Conservation (phyloP, 2,113 vertebrate genomes). For the Chinchilla lanigera region DNA sequence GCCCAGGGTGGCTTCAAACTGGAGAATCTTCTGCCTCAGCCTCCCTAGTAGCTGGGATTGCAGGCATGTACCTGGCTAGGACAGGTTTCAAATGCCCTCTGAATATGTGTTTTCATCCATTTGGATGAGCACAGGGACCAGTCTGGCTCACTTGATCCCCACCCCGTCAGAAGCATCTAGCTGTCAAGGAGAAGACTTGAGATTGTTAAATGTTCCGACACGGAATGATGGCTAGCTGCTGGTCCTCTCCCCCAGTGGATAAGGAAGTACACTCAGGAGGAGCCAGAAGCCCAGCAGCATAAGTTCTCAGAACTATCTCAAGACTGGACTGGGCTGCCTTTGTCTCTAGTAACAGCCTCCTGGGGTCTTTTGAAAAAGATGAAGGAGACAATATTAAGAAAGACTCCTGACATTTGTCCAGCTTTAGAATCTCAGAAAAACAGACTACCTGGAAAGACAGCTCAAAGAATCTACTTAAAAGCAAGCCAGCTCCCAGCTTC, state of each 20-base stretch:
- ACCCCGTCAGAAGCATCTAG: neutral
- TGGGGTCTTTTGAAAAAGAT: neutral
- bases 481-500: neutral
- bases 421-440: constrained; percentile 23
- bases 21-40: neutral
- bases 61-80: neutral
- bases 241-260: neutral
- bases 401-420: constrained; percentile 49
- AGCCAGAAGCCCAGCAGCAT: neutral
- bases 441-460: neutral
- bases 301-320: neutral
- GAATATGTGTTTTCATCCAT: neutral
- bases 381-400: neutral
- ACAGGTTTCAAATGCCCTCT: neutral
- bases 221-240: fast-evolving
- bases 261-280: neutral
- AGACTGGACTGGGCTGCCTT: neutral
- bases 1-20: neutral
- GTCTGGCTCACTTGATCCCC: neutral
- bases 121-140: neutral
- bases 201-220: neutral
- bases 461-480: constrained; percentile 13
- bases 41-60: neutral
- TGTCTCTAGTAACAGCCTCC: neutral
- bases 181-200: neutral